Conservation (phyloP, 2,888 invertebrate genomes). For the Zonitis immaculata region DNA sequence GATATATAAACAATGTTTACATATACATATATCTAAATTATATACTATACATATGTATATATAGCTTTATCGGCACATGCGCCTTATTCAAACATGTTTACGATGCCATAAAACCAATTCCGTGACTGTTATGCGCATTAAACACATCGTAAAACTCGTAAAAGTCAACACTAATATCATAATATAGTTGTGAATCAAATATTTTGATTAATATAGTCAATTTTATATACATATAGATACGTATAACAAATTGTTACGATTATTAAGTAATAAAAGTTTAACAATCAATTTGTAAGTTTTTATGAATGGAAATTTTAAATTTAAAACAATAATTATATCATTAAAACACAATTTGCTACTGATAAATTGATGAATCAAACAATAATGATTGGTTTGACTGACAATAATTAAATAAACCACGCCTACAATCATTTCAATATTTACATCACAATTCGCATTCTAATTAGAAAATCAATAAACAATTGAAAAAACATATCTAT, state of each 20-base stretch:
- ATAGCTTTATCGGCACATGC: conserved; percentile 37
- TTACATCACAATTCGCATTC: too few relatives aligned
- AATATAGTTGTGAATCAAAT: conserved; percentile 31
- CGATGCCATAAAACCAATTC: conserved; percentile 45
- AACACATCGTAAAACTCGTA: conserved; percentile 46
- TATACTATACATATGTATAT: background rate
- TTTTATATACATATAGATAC: too few relatives aligned
- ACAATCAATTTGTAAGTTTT: background rate
- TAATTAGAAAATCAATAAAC: too few relatives aligned
- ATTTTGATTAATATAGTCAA: conserved; percentile 27
- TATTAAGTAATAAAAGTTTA: background rate
- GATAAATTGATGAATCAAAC: background rate
- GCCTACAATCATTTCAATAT: too few relatives aligned
- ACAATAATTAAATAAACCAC: too few relatives aligned
- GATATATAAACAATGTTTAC: too few relatives aligned
- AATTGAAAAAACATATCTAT: too few relatives aligned
- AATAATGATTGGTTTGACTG: background rate
- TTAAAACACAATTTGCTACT: too few relatives aligned
- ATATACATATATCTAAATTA: too few relatives aligned
- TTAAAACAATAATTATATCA: background rate
- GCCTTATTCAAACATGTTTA: conserved; percentile 39
- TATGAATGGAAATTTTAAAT: background rate
- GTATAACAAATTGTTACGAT: background rate
- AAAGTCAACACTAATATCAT: conserved; percentile 46
- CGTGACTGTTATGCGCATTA: conserved; percentile 46